Conservation (phyloP, 2,888 invertebrate genomes). For the Lithophane socia region DNA sequence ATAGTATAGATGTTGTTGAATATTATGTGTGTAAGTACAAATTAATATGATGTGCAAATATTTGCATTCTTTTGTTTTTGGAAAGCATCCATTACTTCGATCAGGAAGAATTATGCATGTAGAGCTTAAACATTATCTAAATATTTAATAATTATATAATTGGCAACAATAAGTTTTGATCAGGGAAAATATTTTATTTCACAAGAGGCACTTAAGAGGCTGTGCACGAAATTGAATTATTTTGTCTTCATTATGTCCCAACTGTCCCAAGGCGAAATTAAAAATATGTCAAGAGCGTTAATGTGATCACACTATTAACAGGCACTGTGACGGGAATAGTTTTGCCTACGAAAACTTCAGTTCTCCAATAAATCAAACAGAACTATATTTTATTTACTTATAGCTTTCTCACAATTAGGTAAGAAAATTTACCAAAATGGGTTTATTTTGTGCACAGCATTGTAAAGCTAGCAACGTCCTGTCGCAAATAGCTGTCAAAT, state of each 20-base stretch:
- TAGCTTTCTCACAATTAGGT: neutral
- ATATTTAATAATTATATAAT: constrained; percentile 8
- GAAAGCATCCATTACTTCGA: neutral
- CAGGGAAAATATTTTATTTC: constrained; percentile 15
- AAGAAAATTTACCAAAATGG: neutral
- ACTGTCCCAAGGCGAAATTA: neutral
- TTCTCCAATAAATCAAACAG: neutral
- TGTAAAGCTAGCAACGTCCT: neutral
- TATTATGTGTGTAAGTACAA: constrained; percentile 2
- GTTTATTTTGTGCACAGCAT: constrained; percentile 8
- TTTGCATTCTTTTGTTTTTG: neutral
- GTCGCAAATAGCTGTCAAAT: neutral
- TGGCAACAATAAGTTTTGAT: constrained; percentile 35
- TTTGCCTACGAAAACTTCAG: neutral
- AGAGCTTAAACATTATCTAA: neutral
- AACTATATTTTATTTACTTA: neutral
- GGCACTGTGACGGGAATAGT: neutral
- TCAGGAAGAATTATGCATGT: neutral
- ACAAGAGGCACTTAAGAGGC: constrained; percentile 3
- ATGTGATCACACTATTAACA: neutral
- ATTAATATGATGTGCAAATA: constrained; percentile 7
- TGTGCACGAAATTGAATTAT: neutral
- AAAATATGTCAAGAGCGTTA: neutral
- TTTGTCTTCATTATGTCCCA: neutral
- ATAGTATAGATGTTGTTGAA: neutral